Evolutionary conservation across 2,113 vertebrate species (phyloP).

Genomic region (Cyprinus carpio): DNA sequence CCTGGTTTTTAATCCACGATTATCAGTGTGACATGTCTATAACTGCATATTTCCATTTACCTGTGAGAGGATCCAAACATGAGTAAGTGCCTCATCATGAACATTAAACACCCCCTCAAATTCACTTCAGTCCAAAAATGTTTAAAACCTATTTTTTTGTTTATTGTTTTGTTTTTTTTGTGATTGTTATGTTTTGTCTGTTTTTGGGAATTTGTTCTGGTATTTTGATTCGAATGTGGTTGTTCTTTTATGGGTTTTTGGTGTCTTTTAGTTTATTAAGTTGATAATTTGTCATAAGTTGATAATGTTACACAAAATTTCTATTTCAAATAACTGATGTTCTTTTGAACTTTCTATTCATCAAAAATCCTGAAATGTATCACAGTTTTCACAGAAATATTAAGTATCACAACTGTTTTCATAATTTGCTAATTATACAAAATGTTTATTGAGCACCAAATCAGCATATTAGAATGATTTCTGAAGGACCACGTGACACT

Average conservation of each 20-base stretch:
- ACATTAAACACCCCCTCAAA: conserved; percentile 32
- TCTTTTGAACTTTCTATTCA: neutral
- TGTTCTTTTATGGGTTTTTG: too few species aligned
- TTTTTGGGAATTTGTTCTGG: too few species aligned
- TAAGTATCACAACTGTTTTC: neutral
- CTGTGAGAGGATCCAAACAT: conserved; percentile 23
- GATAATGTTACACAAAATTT: too few species aligned
- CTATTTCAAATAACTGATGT: neutral
- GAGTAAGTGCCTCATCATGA: conserved; percentile 21
- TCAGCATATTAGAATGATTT: too few species aligned
- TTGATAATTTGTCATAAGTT: too few species aligned
- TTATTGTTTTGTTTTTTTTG: too few species aligned
- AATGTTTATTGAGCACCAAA: neutral
- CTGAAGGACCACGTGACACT: too few species aligned
- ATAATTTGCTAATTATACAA: neutral
- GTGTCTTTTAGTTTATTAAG: too few species aligned
- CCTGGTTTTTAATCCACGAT: conserved; percentile 14
- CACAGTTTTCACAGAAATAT: neutral
- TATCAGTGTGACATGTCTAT: conserved; percentile 2
- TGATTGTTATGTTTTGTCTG: too few species aligned
- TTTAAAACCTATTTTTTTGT: conserved; percentile 12
- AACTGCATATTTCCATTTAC: conserved; percentile 34
- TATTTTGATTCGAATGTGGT: too few species aligned
- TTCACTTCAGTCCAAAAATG: conserved; percentile 26
- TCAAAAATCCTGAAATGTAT: neutral